Evolutionary conservation across 2,888 invertebrate genomes (phyloP).

Genomic region (Yponomeuta plumbellus): DNA sequence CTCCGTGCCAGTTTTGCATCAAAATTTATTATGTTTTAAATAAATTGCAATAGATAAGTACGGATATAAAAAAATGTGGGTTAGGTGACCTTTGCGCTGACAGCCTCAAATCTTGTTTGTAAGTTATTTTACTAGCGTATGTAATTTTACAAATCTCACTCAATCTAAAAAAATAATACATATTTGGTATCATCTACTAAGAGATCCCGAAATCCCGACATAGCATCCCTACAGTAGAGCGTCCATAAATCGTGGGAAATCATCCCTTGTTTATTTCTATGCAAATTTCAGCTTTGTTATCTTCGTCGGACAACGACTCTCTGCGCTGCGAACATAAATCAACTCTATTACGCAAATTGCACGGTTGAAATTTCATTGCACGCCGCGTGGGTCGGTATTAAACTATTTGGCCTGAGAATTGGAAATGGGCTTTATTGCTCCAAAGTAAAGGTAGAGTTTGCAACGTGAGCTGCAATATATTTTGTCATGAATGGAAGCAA

Average conservation of each 20-base stretch:
- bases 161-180: too few species aligned
- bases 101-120: too few species aligned
- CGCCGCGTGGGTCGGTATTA: background rate
- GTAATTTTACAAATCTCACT: too few species aligned
- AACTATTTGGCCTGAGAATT: background rate
- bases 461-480: background rate
- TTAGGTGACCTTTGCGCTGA: too few species aligned
- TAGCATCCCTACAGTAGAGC: constrained; percentile 8
- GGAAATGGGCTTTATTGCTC: background rate
- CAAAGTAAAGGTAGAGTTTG: background rate
- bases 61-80: too few species aligned
- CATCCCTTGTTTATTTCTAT: constrained; percentile 62
- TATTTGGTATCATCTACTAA: too few species aligned
- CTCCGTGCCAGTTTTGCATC: too few species aligned
- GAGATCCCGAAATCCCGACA: background rate
- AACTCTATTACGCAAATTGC: constrained; percentile 24
- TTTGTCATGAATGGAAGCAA: background rate
- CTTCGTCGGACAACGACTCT: constrained; percentile 43
- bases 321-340: constrained; percentile 36
- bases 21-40: too few species aligned
- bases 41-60: too few species aligned
- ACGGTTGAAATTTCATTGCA: constrained; percentile 11
- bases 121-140: too few species aligned
- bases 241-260: constrained; percentile 53
- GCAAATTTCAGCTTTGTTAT: constrained; percentile 61